Percentiles rank a stretch among this genome's conserved stretches.
phyloP scores from a whole-genome alignment of 2,888 invertebrate genomes.

The Cylindroiulus punctatus region DNA sequence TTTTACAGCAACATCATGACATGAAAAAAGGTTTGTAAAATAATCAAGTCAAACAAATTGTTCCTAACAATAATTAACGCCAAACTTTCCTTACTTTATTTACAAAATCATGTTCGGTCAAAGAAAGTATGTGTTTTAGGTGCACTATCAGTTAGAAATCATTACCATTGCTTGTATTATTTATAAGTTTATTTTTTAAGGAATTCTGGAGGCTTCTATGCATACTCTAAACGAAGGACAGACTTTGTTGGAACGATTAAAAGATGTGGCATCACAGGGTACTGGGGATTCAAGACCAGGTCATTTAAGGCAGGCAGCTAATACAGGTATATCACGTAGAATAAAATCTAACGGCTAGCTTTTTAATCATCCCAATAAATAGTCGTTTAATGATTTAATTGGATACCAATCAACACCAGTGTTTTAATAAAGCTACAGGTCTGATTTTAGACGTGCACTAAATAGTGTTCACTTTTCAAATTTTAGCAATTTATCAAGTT shows the following conservation, averaged over 20 bases:
- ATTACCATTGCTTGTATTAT: neutral
- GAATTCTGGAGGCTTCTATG: conserved; percentile 80
- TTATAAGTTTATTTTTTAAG: conserved; percentile 61
- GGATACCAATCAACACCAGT: neutral
- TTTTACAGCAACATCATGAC: conserved; percentile 77
- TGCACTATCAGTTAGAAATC: neutral
- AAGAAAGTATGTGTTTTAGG: too few relatives aligned
- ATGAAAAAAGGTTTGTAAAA: conserved; percentile 70
- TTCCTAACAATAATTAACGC: neutral
- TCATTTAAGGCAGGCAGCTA: conserved; percentile 69
- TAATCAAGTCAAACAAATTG: neutral
- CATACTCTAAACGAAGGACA: conserved; percentile 84
- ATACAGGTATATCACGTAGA: conserved; percentile 63
- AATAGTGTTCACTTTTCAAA: conserved; percentile 47
- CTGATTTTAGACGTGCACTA: neutral
- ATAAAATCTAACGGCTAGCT: too few relatives aligned
- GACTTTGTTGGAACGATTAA: conserved; percentile 76
- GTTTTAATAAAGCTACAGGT: neutral
- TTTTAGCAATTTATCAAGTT: conserved; percentile 75
- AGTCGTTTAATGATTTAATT: too few relatives aligned
- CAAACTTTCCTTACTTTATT: neutral
- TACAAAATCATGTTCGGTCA: too few relatives aligned
- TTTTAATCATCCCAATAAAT: too few relatives aligned
- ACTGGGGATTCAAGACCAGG: conserved; percentile 80
- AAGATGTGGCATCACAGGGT: conserved; percentile 78